phyloP scores from a whole-genome alignment of 2,113 vertebrate genomes.

The Peromyscus leucopus region DNA sequence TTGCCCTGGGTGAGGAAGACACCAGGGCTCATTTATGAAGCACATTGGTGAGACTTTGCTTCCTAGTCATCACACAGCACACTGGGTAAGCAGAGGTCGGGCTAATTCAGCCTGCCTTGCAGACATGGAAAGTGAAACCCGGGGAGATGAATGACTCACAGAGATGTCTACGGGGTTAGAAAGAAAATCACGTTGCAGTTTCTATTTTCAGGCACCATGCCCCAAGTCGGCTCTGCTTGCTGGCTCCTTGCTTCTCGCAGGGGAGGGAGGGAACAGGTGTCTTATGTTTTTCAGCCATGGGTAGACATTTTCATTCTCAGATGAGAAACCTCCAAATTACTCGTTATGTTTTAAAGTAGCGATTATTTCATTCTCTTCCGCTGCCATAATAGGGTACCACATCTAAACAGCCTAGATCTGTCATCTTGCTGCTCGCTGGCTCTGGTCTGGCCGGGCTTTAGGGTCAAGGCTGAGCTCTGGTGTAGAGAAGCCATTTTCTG shows the following conservation, averaged over 20 bases:
- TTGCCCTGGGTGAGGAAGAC: background rate
- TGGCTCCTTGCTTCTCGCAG: background rate
- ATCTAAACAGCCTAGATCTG: background rate
- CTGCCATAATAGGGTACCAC: background rate
- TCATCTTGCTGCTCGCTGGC: background rate
- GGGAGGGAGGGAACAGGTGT: background rate
- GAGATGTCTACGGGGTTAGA: slow-evolving; percentile 62
- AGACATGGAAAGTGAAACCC: background rate
- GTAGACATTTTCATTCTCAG: background rate
- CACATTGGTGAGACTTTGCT: background rate
- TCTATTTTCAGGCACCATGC: slow-evolving; percentile 63
- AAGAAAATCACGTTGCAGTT: slow-evolving; percentile 60
- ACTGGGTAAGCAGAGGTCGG: background rate
- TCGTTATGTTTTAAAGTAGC: background rate
- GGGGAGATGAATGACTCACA: slow-evolving; percentile 55
- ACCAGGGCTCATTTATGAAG: background rate
- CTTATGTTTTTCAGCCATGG: background rate
- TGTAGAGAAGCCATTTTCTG: background rate
- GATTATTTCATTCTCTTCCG: background rate
- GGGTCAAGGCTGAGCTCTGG: background rate
- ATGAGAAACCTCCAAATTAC: background rate
- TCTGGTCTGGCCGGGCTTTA: background rate
- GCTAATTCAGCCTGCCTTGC: background rate
- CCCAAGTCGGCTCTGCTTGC: background rate
- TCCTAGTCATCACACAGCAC: background rate